phyloP scores from a whole-genome alignment of 2,797 vertebrate species.

The Chelmon rostratus region DNA sequence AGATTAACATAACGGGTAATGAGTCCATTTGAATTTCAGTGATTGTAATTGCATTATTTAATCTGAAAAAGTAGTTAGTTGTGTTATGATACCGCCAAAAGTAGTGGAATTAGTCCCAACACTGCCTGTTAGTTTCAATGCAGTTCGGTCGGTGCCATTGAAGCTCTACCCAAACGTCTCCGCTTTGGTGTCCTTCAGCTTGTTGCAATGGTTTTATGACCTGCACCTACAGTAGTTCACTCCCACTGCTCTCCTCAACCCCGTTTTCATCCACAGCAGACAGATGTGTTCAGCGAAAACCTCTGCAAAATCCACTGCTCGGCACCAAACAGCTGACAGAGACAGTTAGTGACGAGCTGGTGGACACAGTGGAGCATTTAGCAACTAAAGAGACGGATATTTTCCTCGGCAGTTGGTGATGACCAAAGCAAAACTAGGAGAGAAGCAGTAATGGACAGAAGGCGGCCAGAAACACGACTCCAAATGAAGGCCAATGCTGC shows the following conservation, averaged over 20 bases:
- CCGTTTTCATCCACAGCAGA: background rate
- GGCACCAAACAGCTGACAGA: background rate
- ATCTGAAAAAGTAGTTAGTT: too few species aligned
- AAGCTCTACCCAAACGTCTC: background rate
- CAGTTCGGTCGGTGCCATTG: too few species aligned
- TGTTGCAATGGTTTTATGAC: background rate
- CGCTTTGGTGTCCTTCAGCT: background rate
- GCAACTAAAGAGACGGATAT: background rate
- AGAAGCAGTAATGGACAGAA: background rate
- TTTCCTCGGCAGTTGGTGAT: background rate
- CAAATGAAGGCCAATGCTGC: background rate
- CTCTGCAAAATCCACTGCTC: too few species aligned
- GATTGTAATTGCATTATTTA: too few species aligned
- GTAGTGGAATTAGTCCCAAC: too few species aligned
- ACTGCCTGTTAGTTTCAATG: too few species aligned
- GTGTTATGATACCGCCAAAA: too few species aligned
- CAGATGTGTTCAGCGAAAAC: background rate
- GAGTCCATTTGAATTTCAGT: too few species aligned
- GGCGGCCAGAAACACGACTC: too few species aligned
- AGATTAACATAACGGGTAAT: too few species aligned
- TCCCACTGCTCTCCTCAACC: background rate
- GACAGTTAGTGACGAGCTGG: background rate
- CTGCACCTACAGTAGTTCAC: background rate
- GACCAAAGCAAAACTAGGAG: slow-evolving; percentile 3
- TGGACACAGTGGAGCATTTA: slow-evolving; percentile 5